phyloP scores from a whole-genome alignment of 2,113 vertebrate species.

The Apteryx owenii region DNA sequence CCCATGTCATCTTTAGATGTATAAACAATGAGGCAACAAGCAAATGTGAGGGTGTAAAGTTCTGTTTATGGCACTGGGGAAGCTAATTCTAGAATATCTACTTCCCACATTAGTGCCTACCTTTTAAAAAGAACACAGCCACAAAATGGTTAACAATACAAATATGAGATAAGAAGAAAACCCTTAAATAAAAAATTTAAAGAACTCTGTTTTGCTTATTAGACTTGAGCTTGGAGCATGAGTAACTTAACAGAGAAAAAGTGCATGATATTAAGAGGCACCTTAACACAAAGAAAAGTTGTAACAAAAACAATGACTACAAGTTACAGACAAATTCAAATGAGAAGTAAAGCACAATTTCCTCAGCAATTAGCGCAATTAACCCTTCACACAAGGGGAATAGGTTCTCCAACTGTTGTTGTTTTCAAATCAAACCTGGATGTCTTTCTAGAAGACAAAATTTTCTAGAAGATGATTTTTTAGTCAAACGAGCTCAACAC shows the following conservation, averaged over 20 bases:
- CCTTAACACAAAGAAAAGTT: background rate
- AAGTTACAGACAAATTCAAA: background rate
- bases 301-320: background rate
- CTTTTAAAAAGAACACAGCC: background rate
- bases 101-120: background rate
- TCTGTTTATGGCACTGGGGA: background rate
- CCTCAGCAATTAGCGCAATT: background rate
- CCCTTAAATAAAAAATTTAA: background rate
- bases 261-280: background rate
- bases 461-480: background rate
- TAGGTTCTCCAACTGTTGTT: background rate
- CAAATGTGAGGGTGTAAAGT: background rate
- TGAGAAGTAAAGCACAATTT: background rate
- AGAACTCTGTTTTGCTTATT: background rate
- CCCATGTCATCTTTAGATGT: background rate
- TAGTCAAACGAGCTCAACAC: background rate
- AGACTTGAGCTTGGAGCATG: background rate
- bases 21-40: background rate
- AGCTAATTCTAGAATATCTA: background rate
- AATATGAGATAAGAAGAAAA: background rate
- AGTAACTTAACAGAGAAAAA: background rate
- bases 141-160: background rate
- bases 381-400: background rate
- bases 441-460: background rate
- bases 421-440: background rate